These are phyloP conservation scores for Myotis yumanensis DNA, from an alignment of 2,113 vertebrate species.

Conservation along the genomic window DNA sequence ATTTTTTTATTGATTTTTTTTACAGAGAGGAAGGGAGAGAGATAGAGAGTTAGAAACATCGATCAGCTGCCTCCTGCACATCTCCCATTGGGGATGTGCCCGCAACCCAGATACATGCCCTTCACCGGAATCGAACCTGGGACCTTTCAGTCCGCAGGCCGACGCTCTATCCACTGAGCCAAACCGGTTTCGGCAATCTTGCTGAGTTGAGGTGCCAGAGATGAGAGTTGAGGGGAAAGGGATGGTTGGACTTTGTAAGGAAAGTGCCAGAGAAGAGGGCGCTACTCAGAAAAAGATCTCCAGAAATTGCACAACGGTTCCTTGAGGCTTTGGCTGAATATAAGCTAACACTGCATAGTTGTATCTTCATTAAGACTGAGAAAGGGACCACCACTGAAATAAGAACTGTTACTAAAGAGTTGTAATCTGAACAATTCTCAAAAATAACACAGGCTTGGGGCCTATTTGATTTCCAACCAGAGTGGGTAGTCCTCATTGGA, in stretches of 20 bases:
- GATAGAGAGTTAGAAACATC: too few species aligned
- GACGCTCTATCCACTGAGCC: too few species aligned
- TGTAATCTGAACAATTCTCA: neutral
- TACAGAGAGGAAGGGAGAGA: too few species aligned
- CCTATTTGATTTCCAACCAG: neutral
- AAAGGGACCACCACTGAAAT: neutral
- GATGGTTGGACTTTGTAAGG: neutral
- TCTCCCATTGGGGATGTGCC: too few species aligned
- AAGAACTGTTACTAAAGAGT: neutral
- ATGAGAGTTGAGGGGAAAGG: neutral
- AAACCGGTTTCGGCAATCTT: too few species aligned
- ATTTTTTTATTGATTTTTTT: too few species aligned
- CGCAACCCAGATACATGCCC: too few species aligned
- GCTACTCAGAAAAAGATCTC: neutral
- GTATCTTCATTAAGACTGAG: neutral
- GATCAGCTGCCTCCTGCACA: too few species aligned
- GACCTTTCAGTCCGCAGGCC: too few species aligned
- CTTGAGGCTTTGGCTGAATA: neutral
- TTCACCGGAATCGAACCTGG: too few species aligned
- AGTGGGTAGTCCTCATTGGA: neutral
- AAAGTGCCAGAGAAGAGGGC: neutral
- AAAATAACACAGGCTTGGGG: neutral
- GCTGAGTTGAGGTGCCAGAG: neutral
- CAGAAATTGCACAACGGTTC: neutral
- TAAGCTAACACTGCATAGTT: neutral